Conservation (phyloP, 2,797 vertebrate species). For the Peromyscus eremicus region DNA sequence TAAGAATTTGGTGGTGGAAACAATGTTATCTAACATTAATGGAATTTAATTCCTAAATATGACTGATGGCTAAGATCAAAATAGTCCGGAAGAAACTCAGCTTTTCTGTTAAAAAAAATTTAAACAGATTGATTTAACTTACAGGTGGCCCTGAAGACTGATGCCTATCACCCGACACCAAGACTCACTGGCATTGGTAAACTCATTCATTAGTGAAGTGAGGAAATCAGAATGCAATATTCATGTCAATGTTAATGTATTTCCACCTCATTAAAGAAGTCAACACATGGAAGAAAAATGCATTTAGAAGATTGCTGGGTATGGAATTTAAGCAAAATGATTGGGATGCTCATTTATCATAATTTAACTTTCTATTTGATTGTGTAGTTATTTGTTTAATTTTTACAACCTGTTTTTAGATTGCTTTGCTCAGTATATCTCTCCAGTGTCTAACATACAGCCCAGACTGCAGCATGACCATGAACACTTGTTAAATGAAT, state of each 20-base stretch:
- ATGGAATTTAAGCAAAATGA: background rate
- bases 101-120: slow-evolving; percentile 15
- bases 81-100: background rate
- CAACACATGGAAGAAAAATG: background rate
- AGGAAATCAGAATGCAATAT: slow-evolving; percentile 24
- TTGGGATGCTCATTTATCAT: background rate
- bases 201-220: background rate
- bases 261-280: slow-evolving; percentile 35
- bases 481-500: background rate
- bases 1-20: background rate
- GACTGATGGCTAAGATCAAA: slow-evolving; percentile 28
- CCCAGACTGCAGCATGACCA: background rate
- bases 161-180: background rate
- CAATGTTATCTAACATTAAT: slow-evolving; percentile 1
- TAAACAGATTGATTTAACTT: background rate
- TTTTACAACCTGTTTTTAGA: background rate
- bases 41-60: slow-evolving; percentile 12
- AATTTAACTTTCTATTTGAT: slow-evolving; percentile 15
- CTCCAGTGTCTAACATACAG: background rate
- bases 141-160: background rate
- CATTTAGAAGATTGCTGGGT: background rate
- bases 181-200: background rate
- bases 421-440: background rate
- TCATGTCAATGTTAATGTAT: slow-evolving; percentile 18
- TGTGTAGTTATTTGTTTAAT: background rate